Evolutionary conservation across 2,797 vertebrate genomes (phyloP), one percentile per base, ranked within the genome.

Genomic region (Ambastaia sidthimunki): DNA sequence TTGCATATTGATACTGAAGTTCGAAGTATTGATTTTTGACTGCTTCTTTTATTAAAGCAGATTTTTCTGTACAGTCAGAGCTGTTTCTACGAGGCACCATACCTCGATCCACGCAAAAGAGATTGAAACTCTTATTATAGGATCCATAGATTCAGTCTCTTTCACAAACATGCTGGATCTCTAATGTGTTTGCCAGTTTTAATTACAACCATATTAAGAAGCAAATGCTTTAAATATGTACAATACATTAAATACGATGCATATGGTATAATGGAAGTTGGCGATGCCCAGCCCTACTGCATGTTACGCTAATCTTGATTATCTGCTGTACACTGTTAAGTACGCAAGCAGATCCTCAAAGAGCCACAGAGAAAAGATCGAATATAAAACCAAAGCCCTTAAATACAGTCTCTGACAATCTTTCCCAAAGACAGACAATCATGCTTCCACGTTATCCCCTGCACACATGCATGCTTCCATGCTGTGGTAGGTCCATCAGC

Each of bases 331-430:
- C 55, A 50, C 44, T 48, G 15, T 48, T 44, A 23, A 47, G 21
- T 23, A 74, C 23, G 69, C 28, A 47, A 73, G 16, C 21, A 50
- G 55, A 75, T 65, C 31, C 7, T 31, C 16, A 63, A 7, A 25
- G 21, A 18, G 34, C 12, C 50, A 67, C 50, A 18, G 28, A 70
- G 63, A 75, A 68, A 57, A 31, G 34, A 3, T 5, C 19, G 57
- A 10, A 4, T 55, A 75, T 83, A 71, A 80, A 72, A 67, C 59
- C 48, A 7, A 15, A 57, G 21, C 28, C 19, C 65, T 72, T 55
- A 79, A 79, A 79, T 47, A 79, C 57, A 71, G 28, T 63, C 25
- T 65, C 69, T 72, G 59, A 71, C 48, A 47, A 13, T 19, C 16
- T 55, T 25, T 67, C 50, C 75, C 67, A 37, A 23, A 76, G 71